These are phyloP conservation scores for Montipora capricornis DNA, from an alignment of 64 coral and sea anemone genomes.

Conservation along the genomic window DNA sequence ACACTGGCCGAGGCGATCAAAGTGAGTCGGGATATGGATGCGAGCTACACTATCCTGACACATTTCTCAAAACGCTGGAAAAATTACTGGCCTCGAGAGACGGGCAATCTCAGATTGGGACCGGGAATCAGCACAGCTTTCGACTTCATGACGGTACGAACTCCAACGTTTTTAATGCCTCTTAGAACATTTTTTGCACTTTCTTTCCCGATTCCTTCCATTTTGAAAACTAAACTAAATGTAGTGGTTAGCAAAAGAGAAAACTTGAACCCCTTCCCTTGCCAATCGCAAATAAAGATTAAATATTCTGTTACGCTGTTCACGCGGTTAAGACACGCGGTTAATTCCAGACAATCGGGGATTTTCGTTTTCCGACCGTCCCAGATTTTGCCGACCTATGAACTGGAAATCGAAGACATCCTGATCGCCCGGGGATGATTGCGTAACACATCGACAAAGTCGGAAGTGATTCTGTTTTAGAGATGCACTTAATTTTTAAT, in stretches of 20 bases:
- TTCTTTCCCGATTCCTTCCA: too few species aligned
- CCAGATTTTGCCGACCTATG: too few species aligned
- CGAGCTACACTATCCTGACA: slow-evolving; percentile 43
- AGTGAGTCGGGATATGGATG: slow-evolving; percentile 19
- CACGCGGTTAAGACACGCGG: too few species aligned
- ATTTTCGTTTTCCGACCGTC: too few species aligned
- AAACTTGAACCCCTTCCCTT: neutral
- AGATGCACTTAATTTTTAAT: too few species aligned
- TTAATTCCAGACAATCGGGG: too few species aligned
- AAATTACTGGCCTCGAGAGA: neutral
- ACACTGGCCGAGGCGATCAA: slow-evolving; percentile 22
- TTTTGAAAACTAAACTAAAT: too few species aligned
- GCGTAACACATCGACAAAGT: too few species aligned
- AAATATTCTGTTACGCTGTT: neutral
- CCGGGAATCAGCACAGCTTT: slow-evolving; percentile 16
- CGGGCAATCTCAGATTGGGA: neutral
- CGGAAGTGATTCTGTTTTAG: too few species aligned
- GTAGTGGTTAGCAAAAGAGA: neutral
- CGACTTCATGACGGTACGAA: slow-evolving; percentile 45
- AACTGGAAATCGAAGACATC: too few species aligned
- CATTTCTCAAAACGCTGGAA: slow-evolving; percentile 40
- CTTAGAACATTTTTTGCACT: too few species aligned
- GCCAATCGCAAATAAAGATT: neutral
- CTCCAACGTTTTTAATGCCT: neutral
- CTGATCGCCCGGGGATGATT: too few species aligned